Conservation (phyloP, 2,888 invertebrate species). For the Ctena decussata region DNA sequence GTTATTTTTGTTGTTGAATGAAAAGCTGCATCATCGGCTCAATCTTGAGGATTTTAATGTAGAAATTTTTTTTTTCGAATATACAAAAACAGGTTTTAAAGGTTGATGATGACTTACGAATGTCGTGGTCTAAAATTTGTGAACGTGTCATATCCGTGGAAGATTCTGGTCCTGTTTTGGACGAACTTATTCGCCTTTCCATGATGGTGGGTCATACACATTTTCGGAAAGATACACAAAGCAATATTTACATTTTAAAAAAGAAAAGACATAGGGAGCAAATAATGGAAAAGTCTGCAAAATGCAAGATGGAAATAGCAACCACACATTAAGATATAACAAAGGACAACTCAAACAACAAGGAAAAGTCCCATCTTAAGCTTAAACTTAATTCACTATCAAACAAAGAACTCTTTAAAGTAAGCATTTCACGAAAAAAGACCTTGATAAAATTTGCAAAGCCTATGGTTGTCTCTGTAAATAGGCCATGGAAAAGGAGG, state of each 20-base stretch:
- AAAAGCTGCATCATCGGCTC: conserved; percentile 1
- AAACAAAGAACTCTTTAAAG: neutral
- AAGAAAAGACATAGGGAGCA: conserved; percentile 48
- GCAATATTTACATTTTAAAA: conserved; percentile 13
- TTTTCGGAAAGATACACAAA: conserved; percentile 39
- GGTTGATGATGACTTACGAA: conserved; percentile 25
- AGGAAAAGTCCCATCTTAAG: conserved; percentile 29
- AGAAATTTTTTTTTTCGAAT: conserved; percentile 33
- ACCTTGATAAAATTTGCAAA: neutral
- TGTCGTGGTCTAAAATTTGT: conserved; percentile 21
- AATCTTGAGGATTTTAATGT: conserved; percentile 6
- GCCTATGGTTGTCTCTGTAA: neutral
- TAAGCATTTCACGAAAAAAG: neutral
- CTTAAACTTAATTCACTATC: conserved; percentile 19
- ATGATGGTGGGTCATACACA: conserved; percentile 49
- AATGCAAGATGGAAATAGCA: conserved; percentile 35
- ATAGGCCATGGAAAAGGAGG: neutral
- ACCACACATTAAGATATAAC: conserved; percentile 25
- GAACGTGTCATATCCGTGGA: neutral
- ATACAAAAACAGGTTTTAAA: neutral
- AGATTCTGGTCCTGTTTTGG: neutral
- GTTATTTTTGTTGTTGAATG: conserved; percentile 20
- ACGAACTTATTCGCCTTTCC: conserved; percentile 18
- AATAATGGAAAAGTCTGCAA: conserved; percentile 29
- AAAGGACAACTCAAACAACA: conserved; percentile 23